These are phyloP conservation scores for Nematopogon swammerdamellus DNA, from an alignment of 2,888 invertebrate species.

Conservation along the genomic window DNA sequence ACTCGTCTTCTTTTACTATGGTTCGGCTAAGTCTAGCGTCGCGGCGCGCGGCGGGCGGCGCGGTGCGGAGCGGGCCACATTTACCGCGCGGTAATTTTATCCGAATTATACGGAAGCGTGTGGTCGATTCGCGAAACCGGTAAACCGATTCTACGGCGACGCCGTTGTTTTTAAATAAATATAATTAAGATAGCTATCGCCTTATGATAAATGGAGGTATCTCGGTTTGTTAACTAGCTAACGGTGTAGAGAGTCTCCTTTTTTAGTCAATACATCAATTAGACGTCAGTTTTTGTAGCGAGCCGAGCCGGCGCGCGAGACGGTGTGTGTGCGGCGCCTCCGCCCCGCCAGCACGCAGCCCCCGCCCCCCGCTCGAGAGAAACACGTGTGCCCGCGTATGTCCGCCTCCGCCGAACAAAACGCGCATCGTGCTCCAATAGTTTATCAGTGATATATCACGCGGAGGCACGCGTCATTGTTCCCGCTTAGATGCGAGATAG, in stretches of 20 bases:
- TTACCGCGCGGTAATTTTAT: neutral
- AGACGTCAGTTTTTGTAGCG: conserved; percentile 38
- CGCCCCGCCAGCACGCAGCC: conserved; percentile 9
- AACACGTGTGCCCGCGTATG: too few relatives aligned
- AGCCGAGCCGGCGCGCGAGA: neutral
- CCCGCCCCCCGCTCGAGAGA: too few relatives aligned
- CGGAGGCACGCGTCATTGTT: neutral
- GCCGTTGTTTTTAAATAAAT: conserved; percentile 2
- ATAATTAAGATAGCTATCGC: conserved; percentile 26
- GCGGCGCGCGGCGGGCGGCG: too few relatives aligned
- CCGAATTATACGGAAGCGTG: neutral
- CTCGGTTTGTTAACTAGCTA: conserved; percentile 41
- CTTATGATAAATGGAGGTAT: conserved; percentile 31
- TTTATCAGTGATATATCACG: neutral
- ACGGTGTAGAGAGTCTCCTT: conserved; percentile 27
- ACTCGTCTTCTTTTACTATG: too few relatives aligned
- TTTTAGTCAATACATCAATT: conserved; percentile 44
- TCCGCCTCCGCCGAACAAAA: too few relatives aligned
- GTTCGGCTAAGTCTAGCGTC: too few relatives aligned
- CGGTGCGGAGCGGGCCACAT: too few relatives aligned
- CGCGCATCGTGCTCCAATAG: neutral
- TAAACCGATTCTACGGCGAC: neutral
- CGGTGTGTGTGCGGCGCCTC: too few relatives aligned
- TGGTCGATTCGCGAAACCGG: neutral
- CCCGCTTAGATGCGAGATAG: neutral